A percentile compares a stretch with the other conserved stretches of the same genome.
Conservation (phyloP, 1,140 invertebrate species). For the Laodelphax striatellus region DNA sequence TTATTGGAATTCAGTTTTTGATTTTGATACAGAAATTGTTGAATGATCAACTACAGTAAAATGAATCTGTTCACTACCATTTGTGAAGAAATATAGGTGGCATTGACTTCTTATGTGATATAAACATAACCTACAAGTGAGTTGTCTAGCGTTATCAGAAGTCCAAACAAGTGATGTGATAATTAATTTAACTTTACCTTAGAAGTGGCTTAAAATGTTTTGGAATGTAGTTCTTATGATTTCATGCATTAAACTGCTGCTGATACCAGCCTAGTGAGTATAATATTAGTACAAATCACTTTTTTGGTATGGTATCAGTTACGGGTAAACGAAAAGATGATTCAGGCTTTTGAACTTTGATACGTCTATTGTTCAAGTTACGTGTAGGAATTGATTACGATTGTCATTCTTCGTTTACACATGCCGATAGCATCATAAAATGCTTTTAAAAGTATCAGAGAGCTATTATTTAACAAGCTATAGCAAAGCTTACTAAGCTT, state of each 20-base stretch:
- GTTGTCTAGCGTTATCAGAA: background rate
- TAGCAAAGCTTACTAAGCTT: no score
- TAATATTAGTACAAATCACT: constrained; percentile 13
- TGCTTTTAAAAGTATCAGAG: background rate
- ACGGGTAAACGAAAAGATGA: background rate
- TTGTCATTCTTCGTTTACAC: constrained; percentile 1
- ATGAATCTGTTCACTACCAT: no score
- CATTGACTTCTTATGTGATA: background rate
- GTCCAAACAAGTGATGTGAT: background rate
- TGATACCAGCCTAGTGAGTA: constrained; percentile 54
- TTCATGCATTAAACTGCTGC: constrained; percentile 46
- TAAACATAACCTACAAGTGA: constrained; percentile 1
- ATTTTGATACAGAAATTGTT: no score
- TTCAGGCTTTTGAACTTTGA: background rate
- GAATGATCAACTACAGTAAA: no score
- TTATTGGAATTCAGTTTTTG: no score
- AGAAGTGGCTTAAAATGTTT: constrained; percentile 9
- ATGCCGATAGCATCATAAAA: background rate
- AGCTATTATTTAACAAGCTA: no score
- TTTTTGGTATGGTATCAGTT: background rate
- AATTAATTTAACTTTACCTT: background rate
- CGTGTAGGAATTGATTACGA: background rate
- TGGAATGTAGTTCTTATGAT: constrained; percentile 25
- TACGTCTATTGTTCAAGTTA: background rate
- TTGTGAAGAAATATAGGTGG: no score